Conservation (phyloP, 2,113 vertebrate species). For the Thoracochromis brauschi region DNA sequence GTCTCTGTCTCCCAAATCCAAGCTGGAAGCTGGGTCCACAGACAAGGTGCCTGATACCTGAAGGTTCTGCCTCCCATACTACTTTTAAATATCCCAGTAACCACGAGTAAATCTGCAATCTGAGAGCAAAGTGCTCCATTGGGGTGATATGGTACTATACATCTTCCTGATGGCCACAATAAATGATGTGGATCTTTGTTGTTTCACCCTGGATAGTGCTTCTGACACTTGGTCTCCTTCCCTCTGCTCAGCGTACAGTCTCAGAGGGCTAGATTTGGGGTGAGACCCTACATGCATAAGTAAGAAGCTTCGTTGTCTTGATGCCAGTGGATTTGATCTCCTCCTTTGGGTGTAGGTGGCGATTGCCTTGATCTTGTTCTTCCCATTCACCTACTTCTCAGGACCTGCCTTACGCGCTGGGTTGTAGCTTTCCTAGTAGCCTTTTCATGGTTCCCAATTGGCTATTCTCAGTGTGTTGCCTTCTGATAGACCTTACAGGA, state of each 20-base stretch:
- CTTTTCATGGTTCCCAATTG: background rate
- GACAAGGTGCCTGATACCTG: background rate
- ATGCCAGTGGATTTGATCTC: background rate
- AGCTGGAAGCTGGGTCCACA: background rate
- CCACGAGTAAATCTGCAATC: background rate
- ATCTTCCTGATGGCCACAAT: background rate
- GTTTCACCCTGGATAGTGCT: background rate
- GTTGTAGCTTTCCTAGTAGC: background rate
- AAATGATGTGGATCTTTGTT: background rate
- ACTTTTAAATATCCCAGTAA: background rate
- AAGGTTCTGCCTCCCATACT: background rate
- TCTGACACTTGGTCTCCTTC: background rate
- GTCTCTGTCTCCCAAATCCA: background rate
- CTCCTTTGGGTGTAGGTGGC: background rate
- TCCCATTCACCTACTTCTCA: background rate
- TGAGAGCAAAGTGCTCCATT: background rate
- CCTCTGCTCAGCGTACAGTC: background rate
- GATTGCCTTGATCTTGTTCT: background rate
- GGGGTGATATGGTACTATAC: background rate
- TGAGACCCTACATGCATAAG: fast-evolving
- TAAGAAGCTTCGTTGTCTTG: background rate
- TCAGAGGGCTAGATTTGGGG: background rate
- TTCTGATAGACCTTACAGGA: background rate
- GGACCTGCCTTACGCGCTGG: background rate
- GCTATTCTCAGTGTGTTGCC: background rate